phyloP scores from a whole-genome alignment of 2,888 invertebrate species.

The Mesorhabditis spiculigera region DNA sequence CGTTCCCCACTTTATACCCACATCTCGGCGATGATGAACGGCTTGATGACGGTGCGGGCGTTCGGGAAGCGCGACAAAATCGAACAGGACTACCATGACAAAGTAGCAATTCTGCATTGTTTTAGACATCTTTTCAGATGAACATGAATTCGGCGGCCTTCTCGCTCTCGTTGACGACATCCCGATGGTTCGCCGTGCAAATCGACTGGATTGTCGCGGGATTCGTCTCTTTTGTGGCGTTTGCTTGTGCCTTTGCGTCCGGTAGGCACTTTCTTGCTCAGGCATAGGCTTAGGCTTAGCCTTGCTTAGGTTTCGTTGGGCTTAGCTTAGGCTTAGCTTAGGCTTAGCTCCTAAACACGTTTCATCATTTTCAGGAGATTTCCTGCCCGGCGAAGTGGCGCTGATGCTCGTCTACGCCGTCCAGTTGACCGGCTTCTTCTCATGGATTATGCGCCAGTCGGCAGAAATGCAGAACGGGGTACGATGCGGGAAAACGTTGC shows the following conservation, averaged over 20 bases:
- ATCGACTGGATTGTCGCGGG: conserved; percentile 82
- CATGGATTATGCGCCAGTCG: conserved; percentile 87
- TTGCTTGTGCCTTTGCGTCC: conserved; percentile 71
- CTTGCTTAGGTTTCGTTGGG: too few species aligned
- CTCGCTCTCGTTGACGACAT: conserved; percentile 82
- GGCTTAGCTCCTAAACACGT: too few species aligned
- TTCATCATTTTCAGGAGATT: conserved; percentile 14
- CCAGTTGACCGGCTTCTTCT: conserved; percentile 74
- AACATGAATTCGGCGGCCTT: conserved; percentile 83
- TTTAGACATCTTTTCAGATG: conserved; percentile 59
- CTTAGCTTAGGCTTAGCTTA: too few species aligned
- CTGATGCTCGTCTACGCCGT: conserved; percentile 50
- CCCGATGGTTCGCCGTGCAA: conserved; percentile 88
- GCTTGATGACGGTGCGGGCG: conserved; percentile 84
- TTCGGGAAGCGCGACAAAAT: conserved; percentile 78
- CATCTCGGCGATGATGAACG: conserved; percentile 81
- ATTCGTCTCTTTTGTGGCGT: conserved; percentile 80
- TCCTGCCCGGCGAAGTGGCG: conserved; percentile 44
- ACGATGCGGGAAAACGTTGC: conserved; percentile 13
- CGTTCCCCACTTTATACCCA: conserved; percentile 94
- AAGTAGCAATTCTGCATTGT: background rate
- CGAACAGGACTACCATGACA: conserved; percentile 62
- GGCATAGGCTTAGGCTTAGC: background rate
- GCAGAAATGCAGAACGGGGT: conserved; percentile 70
- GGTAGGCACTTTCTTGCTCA: conserved; percentile 13